phyloP scores from a whole-genome alignment of 2,797 vertebrate genomes.

The Enoplosus armatus region DNA sequence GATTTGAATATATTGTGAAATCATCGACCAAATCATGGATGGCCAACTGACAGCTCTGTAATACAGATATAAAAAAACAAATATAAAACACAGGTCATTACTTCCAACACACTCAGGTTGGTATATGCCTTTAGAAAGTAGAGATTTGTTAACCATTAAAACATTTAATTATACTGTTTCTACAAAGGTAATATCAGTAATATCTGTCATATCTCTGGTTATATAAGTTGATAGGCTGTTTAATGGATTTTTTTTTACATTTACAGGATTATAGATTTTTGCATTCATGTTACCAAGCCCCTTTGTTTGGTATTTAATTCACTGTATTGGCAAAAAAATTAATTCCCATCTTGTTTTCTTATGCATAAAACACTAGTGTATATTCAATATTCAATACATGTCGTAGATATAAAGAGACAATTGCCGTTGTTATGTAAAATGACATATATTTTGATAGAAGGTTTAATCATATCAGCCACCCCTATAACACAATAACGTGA shows the following conservation, averaged over 20 bases:
- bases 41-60: background rate
- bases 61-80: too few species aligned
- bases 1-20: background rate
- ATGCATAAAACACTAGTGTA: background rate
- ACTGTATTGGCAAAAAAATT: background rate
- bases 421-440: too few species aligned
- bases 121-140: background rate
- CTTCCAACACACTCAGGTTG: background rate
- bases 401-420: too few species aligned
- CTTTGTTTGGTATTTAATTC: background rate
- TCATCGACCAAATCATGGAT: background rate
- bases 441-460: too few species aligned
- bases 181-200: background rate
- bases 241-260: background rate
- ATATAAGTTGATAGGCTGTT: background rate
- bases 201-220: background rate
- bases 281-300: background rate
- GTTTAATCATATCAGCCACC: background rate
- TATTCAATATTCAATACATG: background rate
- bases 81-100: background rate
- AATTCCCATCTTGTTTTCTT: background rate
- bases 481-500: background rate
- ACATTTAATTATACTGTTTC: background rate
- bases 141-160: background rate
- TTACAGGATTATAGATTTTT: background rate